These are phyloP conservation scores for Hormaphis cornu DNA, from an alignment of 1,140 invertebrate genomes.

Conservation along the genomic window DNA sequence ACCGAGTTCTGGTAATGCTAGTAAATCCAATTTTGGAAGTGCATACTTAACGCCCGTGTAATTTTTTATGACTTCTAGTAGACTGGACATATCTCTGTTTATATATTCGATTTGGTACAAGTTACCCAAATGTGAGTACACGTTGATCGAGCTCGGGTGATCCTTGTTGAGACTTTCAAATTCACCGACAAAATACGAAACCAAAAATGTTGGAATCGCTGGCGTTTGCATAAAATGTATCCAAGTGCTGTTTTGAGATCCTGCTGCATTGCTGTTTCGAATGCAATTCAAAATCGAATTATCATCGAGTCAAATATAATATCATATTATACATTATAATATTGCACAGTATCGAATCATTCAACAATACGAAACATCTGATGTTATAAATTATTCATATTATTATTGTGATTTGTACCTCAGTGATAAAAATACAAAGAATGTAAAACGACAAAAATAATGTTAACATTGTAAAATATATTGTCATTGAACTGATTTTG, in stretches of 20 bases:
- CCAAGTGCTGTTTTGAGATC: neutral
- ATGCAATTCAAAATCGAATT: too few relatives aligned
- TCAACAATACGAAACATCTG: too few relatives aligned
- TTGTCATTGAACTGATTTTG: too few relatives aligned
- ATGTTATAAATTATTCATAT: too few relatives aligned
- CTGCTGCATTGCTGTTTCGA: neutral
- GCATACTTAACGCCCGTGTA: slow-evolving; percentile 34
- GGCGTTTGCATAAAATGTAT: slow-evolving; percentile 44
- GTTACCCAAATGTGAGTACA: neutral
- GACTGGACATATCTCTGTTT: slow-evolving; percentile 43
- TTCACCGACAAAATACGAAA: slow-evolving; percentile 60
- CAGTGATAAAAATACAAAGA: too few relatives aligned
- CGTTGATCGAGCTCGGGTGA: neutral
- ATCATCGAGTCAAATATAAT: too few relatives aligned
- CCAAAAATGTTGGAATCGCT: slow-evolving; percentile 66
- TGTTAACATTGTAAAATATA: too few relatives aligned
- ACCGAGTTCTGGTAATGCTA: slow-evolving; percentile 86
- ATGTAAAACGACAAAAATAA: too few relatives aligned
- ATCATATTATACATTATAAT: too few relatives aligned
- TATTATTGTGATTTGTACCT: too few relatives aligned
- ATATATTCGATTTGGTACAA: slow-evolving; percentile 41
- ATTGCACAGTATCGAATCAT: too few relatives aligned
- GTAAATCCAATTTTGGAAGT: slow-evolving; percentile 59
- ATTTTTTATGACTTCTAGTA: slow-evolving; percentile 35
- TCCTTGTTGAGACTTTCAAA: slow-evolving; percentile 42